Conservation (phyloP, 1,140 invertebrate genomes). For the Apis cerana region DNA sequence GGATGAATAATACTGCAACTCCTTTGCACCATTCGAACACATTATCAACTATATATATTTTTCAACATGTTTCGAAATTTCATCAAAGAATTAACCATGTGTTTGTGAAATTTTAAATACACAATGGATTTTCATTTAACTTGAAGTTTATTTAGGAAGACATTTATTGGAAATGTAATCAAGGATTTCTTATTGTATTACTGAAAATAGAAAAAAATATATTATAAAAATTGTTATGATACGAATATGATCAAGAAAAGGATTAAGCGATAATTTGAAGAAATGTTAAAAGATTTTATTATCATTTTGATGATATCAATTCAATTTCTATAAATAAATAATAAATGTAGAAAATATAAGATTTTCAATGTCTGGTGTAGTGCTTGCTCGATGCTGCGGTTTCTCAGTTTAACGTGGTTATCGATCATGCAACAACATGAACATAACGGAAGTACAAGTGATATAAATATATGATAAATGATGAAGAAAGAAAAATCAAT, state of each 20-base stretch:
- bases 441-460: not conserved
- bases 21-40: too few relatives aligned
- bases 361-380: not conserved
- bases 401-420: slow-evolving; percentile 9
- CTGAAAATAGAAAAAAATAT: not conserved
- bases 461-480: slow-evolving; percentile 9
- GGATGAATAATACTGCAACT: slow-evolving; percentile 32
- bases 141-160: not conserved
- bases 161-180: not conserved
- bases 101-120: not conserved
- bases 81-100: not conserved
- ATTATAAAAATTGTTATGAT: not conserved
- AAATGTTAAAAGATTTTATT: not conserved
- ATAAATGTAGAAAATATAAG: not conserved
- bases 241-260: not conserved
- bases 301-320: too few relatives aligned
- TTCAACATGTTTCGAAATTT: too few relatives aligned
- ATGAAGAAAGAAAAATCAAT: not conserved
- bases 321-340: not conserved
- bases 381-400: not conserved
- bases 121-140: not conserved
- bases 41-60: too few relatives aligned
- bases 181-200: not conserved
- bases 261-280: not conserved
- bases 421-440: slow-evolving; percentile 21